Evolutionary conservation across 2,113 vertebrate genomes (phyloP), one percentile per base, ranked within the genome.

Genomic region (Aspiorhynchus laticeps): DNA sequence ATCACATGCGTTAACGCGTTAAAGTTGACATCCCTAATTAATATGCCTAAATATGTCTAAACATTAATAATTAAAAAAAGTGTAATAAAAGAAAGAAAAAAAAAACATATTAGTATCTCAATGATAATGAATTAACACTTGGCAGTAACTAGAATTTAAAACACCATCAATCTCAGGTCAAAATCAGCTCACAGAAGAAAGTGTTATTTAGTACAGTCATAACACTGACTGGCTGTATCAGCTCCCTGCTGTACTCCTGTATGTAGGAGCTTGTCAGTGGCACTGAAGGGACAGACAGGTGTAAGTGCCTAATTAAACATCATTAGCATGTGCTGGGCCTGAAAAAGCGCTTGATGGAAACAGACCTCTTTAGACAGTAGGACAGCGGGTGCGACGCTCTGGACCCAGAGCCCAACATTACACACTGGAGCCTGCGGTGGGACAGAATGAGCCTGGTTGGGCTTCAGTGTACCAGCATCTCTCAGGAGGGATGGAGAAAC

Each of bases 271-370:
- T n/a, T 67, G 53, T 61, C 33, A 53, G 9, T 17, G 31, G 51
- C 69, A 67, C 90, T 89, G 84, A 82, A 86, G 74, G 85, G 90
- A 88, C 69, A 73, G 38, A 69, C 83, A 87, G 87, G 71, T 86
- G 73, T 78, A 89, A 89, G 81, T 56, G 87, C 76, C 26, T 89
- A 79, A 91, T 93, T 92, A 93, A 78, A 82, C 89, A 88, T 92
- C 90, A 91, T 93, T 91, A 90, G 85, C 80, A 80, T 65, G 90
- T 63, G 74, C 91, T 90, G 17, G 46, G 84, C 74, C 41, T 28
- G 74, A 80, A 63, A 75, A 86, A 43, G 77, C 2, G n/a, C 85
- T 73, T 53, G 67, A 61, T 76, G 15, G 79, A 86, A 59, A 86
- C 2, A 87, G 75, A 73, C 24, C 71, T 74, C 71, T 74, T 74